These are phyloP conservation scores for Lissonota sp. DNA, from an alignment of 2,888 invertebrate genomes.

Conservation along the genomic window DNA sequence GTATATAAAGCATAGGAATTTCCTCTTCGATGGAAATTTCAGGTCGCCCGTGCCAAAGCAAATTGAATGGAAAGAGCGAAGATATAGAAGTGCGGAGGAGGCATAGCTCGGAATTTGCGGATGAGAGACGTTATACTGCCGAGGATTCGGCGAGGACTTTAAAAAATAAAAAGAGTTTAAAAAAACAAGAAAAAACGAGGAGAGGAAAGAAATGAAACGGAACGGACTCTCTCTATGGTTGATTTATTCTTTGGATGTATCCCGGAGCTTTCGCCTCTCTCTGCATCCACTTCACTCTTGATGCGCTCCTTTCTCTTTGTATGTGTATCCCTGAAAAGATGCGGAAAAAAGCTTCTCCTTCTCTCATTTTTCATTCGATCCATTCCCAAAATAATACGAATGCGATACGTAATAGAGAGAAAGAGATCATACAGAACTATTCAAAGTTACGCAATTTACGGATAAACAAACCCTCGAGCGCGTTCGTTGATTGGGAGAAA, in stretches of 20 bases:
- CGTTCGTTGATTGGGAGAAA: too few species aligned
- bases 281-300: neutral
- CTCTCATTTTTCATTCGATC: slow-evolving; percentile 12
- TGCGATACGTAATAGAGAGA: slow-evolving; percentile 33
- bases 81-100: slow-evolving; percentile 44
- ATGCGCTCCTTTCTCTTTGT: neutral
- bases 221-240: slow-evolving; percentile 50
- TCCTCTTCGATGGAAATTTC: slow-evolving; percentile 64
- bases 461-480: neutral
- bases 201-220: slow-evolving; percentile 38
- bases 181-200: slow-evolving; percentile 27
- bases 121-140: slow-evolving; percentile 42
- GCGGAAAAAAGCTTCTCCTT: slow-evolving; percentile 29
- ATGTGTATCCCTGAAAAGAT: slow-evolving; percentile 30
- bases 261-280: slow-evolving; percentile 44
- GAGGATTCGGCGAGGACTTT: slow-evolving; percentile 36
- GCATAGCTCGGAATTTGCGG: slow-evolving; percentile 26
- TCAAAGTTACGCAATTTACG: slow-evolving; percentile 2
- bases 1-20: slow-evolving; percentile 24
- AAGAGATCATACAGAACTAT: neutral
- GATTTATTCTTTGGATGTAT: slow-evolving; percentile 63
- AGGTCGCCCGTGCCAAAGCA: slow-evolving; percentile 61
- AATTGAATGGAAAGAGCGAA: slow-evolving; percentile 62
- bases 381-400: slow-evolving; percentile 41
- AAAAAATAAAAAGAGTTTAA: slow-evolving; percentile 12